These are phyloP conservation scores for Astur gentilis DNA, from an alignment of 2,113 vertebrate species.

Conservation along the genomic window DNA sequence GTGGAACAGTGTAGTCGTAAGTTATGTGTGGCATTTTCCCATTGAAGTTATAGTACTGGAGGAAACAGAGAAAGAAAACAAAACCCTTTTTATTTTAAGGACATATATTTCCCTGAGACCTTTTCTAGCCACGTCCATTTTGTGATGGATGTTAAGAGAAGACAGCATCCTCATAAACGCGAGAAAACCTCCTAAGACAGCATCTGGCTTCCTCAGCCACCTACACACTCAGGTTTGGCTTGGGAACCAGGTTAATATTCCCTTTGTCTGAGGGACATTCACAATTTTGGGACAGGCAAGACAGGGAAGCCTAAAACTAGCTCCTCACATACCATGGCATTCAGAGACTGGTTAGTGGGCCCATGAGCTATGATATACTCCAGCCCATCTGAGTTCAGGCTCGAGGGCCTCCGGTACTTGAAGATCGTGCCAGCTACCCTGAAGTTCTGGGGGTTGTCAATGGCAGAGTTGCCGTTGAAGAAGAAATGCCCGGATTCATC, in stretches of 20 bases:
- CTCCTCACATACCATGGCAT: conserved; percentile 78
- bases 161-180: not conserved
- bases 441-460: conserved; percentile 90
- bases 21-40: conserved; percentile 87
- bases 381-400: conserved; percentile 79
- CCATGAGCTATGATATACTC: conserved; percentile 89
- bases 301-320: not conserved
- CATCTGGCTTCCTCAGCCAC: not conserved
- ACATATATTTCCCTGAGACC: not conserved
- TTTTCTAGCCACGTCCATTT: not conserved
- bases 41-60: conserved; percentile 88
- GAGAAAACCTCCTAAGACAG: not conserved
- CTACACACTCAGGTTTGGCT: not conserved
- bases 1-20: conserved; percentile 85
- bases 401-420: conserved; percentile 84
- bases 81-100: not conserved
- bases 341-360: conserved; percentile 85
- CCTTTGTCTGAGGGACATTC: not conserved
- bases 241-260: not conserved
- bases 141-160: not conserved
- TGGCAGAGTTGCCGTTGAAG: conserved; percentile 85
- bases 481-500: conserved; percentile 86
- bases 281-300: not conserved
- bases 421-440: conserved; percentile 85
- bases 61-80: not conserved